phyloP scores from a whole-genome alignment of 2,797 vertebrate genomes.

The Micromesistius poutassou region DNA sequence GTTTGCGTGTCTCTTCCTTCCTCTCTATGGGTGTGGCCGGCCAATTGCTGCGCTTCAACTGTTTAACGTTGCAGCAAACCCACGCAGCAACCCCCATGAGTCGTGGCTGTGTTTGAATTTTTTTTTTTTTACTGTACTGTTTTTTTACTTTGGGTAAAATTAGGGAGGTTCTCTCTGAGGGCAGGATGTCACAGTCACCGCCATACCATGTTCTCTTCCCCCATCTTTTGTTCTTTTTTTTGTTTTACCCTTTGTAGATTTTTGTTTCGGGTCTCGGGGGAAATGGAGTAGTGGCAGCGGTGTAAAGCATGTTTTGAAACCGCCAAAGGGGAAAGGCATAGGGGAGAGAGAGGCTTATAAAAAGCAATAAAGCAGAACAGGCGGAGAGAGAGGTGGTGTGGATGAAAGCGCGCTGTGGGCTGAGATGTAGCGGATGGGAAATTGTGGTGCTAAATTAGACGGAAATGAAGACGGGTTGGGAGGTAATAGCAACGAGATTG shows the following conservation, averaged over 20 bases:
- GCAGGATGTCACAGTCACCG: neutral
- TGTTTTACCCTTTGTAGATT: neutral
- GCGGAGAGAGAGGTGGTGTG: neutral
- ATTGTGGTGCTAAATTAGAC: constrained; percentile 29
- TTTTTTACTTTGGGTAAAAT: neutral
- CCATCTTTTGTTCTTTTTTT: neutral
- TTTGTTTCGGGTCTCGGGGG: neutral
- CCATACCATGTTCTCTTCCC: constrained; percentile 2
- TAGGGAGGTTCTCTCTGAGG: constrained; percentile 17
- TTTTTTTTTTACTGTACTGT: neutral
- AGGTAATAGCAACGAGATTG: constrained; percentile 32
- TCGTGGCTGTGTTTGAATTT: neutral
- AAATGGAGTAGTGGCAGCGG: neutral
- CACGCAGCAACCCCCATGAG: neutral
- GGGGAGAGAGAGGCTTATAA: neutral
- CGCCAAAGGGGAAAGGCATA: neutral
- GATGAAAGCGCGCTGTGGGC: neutral
- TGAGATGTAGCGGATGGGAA: constrained; percentile 17
- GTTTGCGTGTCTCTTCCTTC: neutral
- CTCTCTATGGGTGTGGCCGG: constrained; percentile 14
- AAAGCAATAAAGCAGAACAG: neutral
- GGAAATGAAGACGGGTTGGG: constrained; percentile 53
- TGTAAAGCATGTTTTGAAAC: neutral
- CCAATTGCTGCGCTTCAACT: neutral
- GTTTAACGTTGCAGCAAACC: neutral